Base-by-base conservation (phyloP, 1,140 invertebrate genomes). In the Phymorhynchus buccinoides region DNA sequence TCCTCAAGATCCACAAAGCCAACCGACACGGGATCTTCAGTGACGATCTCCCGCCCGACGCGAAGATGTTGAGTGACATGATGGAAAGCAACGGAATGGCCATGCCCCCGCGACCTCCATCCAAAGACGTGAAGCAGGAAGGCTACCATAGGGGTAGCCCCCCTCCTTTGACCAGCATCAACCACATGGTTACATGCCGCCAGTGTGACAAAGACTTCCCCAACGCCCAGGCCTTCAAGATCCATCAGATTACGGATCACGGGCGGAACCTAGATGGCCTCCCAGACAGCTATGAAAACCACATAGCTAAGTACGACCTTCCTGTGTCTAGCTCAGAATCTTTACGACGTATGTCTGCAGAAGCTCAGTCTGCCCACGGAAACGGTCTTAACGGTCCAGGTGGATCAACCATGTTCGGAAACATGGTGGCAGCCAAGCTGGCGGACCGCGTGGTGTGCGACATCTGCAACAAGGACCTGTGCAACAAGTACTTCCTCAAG, bases 401-500 rank as follows among this genome's bases (percentile, higher is more conserved):
- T 52, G 89, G 81, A 82, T 88, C 90, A 35, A 92, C 91, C 35
- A 92, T 93, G 89, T 92, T 93, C 88, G 89, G 90, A 32, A 92
- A 90, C 88, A 93, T 93, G 91, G 89, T 92, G 66, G 91, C 93
- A 37, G 93, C 93, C 27, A 94, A 94, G 87, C 92, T 95, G 80
- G 94, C 94, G 30, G 94, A 95, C 73, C 94, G 87, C 92, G 95
- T 91, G 90, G 98, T 98, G 91, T 99, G 99, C 93, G 98, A 99
- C 92, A 98, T 99, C 85, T 99, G 99, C 94, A 99, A 99, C 94
- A 99, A 99, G 94, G 98, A 99, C 87, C 92, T 94, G 86, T 99
- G 99, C 94, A 99, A 99, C 94, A 99, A 99, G 93, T 99, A 99
- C 91, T 99, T 99, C 92, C 98, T 99, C 96, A 98, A 99, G 92